These are phyloP conservation scores for Nibea coibor DNA, from an alignment of 2,113 vertebrate species.

Conservation along the genomic window DNA sequence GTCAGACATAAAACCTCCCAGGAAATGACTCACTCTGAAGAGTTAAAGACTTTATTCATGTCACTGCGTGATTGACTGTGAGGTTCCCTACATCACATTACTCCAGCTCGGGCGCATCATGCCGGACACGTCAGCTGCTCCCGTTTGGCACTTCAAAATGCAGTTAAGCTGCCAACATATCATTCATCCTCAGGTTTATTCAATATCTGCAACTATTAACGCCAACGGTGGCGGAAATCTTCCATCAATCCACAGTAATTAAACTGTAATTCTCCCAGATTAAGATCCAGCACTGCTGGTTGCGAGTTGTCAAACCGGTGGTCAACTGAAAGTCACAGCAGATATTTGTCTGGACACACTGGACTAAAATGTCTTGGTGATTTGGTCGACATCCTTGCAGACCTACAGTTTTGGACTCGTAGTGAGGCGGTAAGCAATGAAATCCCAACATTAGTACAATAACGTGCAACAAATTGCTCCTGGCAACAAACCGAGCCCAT, in stretches of 20 bases:
- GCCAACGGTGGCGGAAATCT: constrained; percentile 34
- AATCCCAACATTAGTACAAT: constrained; percentile 51
- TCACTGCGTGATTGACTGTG: not conserved
- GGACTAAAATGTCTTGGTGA: not conserved
- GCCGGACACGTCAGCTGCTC: constrained; percentile 13
- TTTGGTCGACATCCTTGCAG: constrained; percentile 4
- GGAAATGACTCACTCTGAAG: not conserved
- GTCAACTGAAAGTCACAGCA: constrained; percentile 45
- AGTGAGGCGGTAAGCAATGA: constrained; percentile 39
- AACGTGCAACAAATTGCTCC: constrained; percentile 64
- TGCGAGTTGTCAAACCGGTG: constrained; percentile 15
- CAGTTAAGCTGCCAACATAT: constrained; percentile 41
- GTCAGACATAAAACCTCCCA: not conserved
- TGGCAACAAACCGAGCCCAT: constrained; percentile 54
- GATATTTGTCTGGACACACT: constrained; percentile 7
- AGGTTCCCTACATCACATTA: not conserved
- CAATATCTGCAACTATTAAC: constrained; percentile 41
- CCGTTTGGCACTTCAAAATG: constrained; percentile 7
- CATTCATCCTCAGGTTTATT: constrained; percentile 32
- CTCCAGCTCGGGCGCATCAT: not conserved
- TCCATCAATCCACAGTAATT: constrained; percentile 47
- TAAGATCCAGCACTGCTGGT: constrained; percentile 13
- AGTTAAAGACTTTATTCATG: not conserved
- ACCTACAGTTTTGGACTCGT: not conserved
- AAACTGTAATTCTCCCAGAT: constrained; percentile 39